Evolutionary conservation across 2,797 vertebrate species (phyloP).

Genomic region (Tokudaia tokunoshimensis): DNA sequence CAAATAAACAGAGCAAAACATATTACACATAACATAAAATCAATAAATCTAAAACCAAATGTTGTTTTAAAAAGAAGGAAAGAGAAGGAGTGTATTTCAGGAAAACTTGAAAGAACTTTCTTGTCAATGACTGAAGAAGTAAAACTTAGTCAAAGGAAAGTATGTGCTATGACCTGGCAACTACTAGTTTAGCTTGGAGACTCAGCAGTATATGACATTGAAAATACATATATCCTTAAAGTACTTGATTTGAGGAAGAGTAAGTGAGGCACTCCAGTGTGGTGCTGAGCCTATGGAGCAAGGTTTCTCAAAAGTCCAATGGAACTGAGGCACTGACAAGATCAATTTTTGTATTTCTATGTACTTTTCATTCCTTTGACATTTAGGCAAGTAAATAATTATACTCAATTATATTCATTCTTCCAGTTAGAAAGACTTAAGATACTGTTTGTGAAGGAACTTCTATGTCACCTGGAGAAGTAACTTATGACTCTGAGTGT

Average conservation of each 20-base stretch:
- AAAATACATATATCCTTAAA: not conserved
- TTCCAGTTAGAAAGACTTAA: not conserved
- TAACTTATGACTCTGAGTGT: not conserved
- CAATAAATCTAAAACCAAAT: not conserved
- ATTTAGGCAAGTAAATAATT: constrained; percentile 42
- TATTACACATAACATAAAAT: not conserved
- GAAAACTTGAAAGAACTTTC: constrained; percentile 41
- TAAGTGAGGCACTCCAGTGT: not conserved
- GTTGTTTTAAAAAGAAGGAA: not conserved
- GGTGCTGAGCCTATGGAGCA: not conserved
- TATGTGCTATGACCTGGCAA: not conserved
- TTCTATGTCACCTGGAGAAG: not conserved
- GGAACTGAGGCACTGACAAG: not conserved
- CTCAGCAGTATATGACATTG: not conserved
- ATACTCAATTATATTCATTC: constrained; percentile 29
- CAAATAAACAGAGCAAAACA: not conserved
- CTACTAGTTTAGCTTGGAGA: not conserved
- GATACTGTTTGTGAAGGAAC: not conserved
- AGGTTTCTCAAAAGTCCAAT: not conserved
- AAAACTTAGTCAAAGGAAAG: constrained; percentile 5
- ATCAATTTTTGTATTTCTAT: not conserved
- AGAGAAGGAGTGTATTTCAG: constrained; percentile 19
- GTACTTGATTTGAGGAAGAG: not conserved
- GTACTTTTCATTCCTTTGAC: not conserved
- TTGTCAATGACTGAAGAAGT: constrained; percentile 15